Conservation (phyloP, 1,140 invertebrate genomes). For the Brachionus koreanus region DNA sequence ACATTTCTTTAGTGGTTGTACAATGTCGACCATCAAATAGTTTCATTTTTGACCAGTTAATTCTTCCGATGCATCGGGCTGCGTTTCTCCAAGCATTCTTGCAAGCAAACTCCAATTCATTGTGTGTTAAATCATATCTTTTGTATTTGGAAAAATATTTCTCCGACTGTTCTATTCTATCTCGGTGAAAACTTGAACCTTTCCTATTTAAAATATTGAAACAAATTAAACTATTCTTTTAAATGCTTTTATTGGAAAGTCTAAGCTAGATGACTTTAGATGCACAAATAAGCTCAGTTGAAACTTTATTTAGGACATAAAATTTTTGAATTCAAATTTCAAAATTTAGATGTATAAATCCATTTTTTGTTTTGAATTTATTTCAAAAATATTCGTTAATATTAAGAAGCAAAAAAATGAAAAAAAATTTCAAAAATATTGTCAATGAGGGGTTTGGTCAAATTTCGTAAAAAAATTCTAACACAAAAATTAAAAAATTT, state of each 20-base stretch:
- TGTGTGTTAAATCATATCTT: constrained; percentile 83
- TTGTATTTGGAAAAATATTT: constrained; percentile 62
- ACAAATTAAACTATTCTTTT: background rate
- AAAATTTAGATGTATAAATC: background rate
- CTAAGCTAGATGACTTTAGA: too few relatives aligned
- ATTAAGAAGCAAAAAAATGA: too few relatives aligned
- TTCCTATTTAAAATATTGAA: constrained; percentile 50
- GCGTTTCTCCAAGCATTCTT: constrained; percentile 91
- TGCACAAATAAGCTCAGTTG: too few relatives aligned
- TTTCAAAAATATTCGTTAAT: too few relatives aligned
- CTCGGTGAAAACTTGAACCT: constrained; percentile 55
- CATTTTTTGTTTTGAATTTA: background rate
- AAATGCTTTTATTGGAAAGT: background rate
- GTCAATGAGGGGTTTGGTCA: too few relatives aligned
- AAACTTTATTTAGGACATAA: too few relatives aligned
- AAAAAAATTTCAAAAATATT: too few relatives aligned
- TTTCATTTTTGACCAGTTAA: constrained; percentile 92
- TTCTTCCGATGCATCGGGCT: constrained; percentile 82
- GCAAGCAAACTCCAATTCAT: constrained; percentile 83
- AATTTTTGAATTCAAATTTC: too few relatives aligned
- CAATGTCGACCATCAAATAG: constrained; percentile 59
- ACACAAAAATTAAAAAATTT: too few relatives aligned
- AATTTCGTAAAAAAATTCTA: too few relatives aligned
- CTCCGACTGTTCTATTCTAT: constrained; percentile 72
- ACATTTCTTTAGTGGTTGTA: constrained; percentile 65